These are phyloP conservation scores for Nomada ruficornis DNA, from an alignment of 2,888 invertebrate species.

Conservation along the genomic window DNA sequence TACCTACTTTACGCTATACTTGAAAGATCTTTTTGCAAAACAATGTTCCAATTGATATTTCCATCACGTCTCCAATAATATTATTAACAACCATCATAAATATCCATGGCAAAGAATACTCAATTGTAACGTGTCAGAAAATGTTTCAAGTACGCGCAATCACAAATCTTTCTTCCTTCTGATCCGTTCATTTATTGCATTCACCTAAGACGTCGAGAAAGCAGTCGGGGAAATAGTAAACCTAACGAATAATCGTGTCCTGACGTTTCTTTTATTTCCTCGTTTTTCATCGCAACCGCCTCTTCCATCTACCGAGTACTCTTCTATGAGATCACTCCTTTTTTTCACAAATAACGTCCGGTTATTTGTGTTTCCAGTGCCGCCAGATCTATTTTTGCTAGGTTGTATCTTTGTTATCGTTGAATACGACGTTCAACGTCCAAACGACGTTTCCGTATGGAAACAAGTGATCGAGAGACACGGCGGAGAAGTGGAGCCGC, in stretches of 20 bases:
- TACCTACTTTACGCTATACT: background rate
- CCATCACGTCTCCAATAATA: too few relatives aligned
- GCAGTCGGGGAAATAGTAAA: background rate
- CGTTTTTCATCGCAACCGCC: too few relatives aligned
- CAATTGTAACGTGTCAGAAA: background rate
- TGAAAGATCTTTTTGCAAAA: background rate
- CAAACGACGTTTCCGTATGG: conserved; percentile 88
- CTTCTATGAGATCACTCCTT: background rate
- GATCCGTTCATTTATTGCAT: background rate
- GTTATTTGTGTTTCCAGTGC: conserved; percentile 85
- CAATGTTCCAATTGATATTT: too few relatives aligned
- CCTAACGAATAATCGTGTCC: background rate
- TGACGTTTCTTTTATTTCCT: background rate
- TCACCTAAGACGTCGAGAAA: background rate
- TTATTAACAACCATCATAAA: too few relatives aligned
- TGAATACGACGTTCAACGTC: conserved; percentile 91
- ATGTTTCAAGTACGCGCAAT: background rate
- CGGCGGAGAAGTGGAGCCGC: conserved; percentile 94
- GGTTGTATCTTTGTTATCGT: conserved; percentile 97
- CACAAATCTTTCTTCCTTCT: background rate
- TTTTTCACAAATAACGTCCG: conserved; percentile 4
- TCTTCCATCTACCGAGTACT: too few relatives aligned
- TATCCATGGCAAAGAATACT: too few relatives aligned
- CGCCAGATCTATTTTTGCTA: conserved; percentile 94
- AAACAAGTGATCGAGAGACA: conserved; percentile 90